Evolutionary conservation across 35 echinoderm and acorn worm species (phyloP).

Genomic region (Chiridota heheva): DNA sequence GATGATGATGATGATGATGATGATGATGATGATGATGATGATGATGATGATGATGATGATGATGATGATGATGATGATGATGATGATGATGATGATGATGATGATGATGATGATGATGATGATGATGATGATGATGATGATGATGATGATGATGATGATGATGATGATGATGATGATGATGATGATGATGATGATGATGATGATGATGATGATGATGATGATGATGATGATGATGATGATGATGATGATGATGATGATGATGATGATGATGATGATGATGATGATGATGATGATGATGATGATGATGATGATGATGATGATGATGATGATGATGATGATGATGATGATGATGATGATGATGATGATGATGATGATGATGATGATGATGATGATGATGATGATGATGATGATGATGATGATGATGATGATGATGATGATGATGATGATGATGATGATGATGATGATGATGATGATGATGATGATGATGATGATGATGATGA

Average conservation of each 20-base stretch:
- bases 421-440: constrained; percentile 8
- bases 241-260: constrained; percentile 8
- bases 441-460: constrained; percentile 8
- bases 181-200: constrained; percentile 8
- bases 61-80: constrained; percentile 7
- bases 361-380: constrained; percentile 8
- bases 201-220: constrained; percentile 8
- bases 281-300: constrained; percentile 9
- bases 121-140: neutral
- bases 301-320: constrained; percentile 8
- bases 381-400: constrained; percentile 8
- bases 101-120: constrained; percentile 3
- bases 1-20: constrained; percentile 8
- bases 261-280: constrained; percentile 8
- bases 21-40: constrained; percentile 8
- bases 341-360: constrained; percentile 9
- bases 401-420: constrained; percentile 9
- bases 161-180: constrained; percentile 9
- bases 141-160: neutral
- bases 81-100: neutral
- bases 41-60: constrained; percentile 9
- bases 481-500: constrained; percentile 8
- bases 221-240: constrained; percentile 9
- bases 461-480: constrained; percentile 9
- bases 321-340: constrained; percentile 8